Base-by-base conservation (phyloP, 2,888 invertebrate species). In the Ashinkailepas kermadecensis region DNA sequence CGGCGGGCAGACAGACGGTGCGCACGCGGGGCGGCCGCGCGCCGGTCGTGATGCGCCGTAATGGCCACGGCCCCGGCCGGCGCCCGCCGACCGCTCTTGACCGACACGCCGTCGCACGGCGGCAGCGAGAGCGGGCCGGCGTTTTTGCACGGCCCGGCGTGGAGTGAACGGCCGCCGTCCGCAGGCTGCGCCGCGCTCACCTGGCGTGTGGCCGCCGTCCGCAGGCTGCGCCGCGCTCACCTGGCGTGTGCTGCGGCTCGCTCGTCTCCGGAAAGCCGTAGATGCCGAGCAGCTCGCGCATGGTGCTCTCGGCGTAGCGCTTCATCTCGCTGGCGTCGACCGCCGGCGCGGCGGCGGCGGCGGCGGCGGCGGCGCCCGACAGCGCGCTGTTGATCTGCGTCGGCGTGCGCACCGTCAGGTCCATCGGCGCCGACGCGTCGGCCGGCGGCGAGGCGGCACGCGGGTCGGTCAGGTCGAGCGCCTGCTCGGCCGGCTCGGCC, bases 301-400 rank as follows among this genome's bases (percentile, higher is more conserved):
- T 93, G 15, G 93, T 93, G 85, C 91, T 92, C 89, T 93, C 92
- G 8, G 93, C 93, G 87, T 92, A 93, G 86, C 93, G 93, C 85
- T 92, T 90, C 88, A 94, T 89, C 85, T 91, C 92, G 84, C 90
- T 90, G 85, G 90, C 91, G 56, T 90, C 89, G 58, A 80, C 64
- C 65, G 59, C 91, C 81, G 91, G 91, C 0, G 21, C 78, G 78
- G 80, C 81, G 80, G 81, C 62, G 81, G 39, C 39, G 39, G 39
- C 39, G 39, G 39, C 39, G 93, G 21, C 78, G 78, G 80, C 81
- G 80, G 81, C 62, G 81, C 81, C 81, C 78, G 81, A 57, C 74
- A 82, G 82, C 10, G 81, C 25, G 81, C 82, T 81, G 81, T 82
- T 83, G 78, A 83, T 81, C 81, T 82, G 81, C 15, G 83, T 25